Conservation (phyloP, 2,113 vertebrate genomes). For the Chrysochloris asiatica region DNA sequence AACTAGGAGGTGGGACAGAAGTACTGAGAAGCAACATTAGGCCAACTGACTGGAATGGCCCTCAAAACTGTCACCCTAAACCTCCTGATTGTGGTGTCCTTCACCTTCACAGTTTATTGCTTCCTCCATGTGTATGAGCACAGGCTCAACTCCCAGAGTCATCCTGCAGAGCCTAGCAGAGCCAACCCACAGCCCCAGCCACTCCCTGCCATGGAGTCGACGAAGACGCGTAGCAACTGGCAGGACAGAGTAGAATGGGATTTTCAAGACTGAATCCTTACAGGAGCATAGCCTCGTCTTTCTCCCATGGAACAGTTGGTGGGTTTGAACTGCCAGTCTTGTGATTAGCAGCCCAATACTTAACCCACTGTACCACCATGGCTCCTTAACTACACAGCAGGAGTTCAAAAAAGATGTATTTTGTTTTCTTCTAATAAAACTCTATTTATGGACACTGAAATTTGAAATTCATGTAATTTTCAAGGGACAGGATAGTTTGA, state of each 20-base stretch:
- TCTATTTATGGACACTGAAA: not conserved
- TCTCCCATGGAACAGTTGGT: too few relatives aligned
- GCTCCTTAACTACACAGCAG: too few relatives aligned
- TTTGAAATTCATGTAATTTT: constrained; percentile 18
- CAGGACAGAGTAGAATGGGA: too few relatives aligned
- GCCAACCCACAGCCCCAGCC: not conserved
- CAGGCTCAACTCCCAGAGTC: not conserved
- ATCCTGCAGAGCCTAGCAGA: not conserved
- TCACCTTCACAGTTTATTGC: not conserved
- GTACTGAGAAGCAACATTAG: not conserved
- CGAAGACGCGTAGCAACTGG: too few relatives aligned
- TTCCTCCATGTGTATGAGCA: not conserved
- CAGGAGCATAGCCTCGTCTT: too few relatives aligned
- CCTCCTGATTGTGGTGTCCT: not conserved
- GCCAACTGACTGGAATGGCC: not conserved
- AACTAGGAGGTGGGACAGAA: not conserved
- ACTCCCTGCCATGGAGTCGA: too few relatives aligned
- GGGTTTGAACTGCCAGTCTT: too few relatives aligned
- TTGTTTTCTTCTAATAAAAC: not conserved
- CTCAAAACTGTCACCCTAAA: not conserved
- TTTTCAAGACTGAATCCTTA: too few relatives aligned
- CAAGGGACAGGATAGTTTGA: constrained; percentile 13
- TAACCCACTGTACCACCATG: too few relatives aligned
- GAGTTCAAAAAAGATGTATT: not conserved
- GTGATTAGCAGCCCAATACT: too few relatives aligned